phyloP scores from a whole-genome alignment of 2,113 vertebrate species.

The Macaca mulatta region DNA sequence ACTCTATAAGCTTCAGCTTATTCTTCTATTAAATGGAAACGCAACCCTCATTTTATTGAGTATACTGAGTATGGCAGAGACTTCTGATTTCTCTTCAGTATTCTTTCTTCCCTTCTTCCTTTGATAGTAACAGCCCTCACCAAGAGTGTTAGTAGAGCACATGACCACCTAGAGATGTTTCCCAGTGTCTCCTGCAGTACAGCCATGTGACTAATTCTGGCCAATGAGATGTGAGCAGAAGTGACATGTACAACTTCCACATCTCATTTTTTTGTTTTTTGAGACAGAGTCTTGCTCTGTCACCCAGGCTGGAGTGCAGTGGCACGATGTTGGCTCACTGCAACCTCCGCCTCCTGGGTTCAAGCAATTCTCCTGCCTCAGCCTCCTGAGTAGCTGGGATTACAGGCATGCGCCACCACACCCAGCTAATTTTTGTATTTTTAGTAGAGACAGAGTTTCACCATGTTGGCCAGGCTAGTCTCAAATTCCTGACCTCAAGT shows the following conservation, averaged over 20 bases:
- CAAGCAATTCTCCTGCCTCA: no score
- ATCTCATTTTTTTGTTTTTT: background rate
- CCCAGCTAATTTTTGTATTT: no score
- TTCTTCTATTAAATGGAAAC: background rate
- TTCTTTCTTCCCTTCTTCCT: background rate
- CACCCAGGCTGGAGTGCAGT: no score
- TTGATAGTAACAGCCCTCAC: background rate
- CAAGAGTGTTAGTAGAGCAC: background rate
- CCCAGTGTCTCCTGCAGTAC: background rate
- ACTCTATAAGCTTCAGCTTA: background rate
- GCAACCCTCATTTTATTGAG: background rate
- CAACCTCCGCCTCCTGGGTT: no score
- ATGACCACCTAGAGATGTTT: background rate
- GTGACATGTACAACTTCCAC: background rate
- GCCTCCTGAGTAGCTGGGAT: no score
- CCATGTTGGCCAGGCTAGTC: no score
- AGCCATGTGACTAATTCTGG: background rate
- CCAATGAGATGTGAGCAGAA: background rate
- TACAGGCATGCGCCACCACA: no score
- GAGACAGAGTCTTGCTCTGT: no score
- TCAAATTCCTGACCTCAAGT: no score
- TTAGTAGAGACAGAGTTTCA: no score
- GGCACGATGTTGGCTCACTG: no score
- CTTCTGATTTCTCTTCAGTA: background rate
- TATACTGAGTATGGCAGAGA: background rate